Evolutionary conservation across 2,113 vertebrate genomes (phyloP), one percentile per base, ranked within the genome.

Genomic region (Sardina pilchardus): DNA sequence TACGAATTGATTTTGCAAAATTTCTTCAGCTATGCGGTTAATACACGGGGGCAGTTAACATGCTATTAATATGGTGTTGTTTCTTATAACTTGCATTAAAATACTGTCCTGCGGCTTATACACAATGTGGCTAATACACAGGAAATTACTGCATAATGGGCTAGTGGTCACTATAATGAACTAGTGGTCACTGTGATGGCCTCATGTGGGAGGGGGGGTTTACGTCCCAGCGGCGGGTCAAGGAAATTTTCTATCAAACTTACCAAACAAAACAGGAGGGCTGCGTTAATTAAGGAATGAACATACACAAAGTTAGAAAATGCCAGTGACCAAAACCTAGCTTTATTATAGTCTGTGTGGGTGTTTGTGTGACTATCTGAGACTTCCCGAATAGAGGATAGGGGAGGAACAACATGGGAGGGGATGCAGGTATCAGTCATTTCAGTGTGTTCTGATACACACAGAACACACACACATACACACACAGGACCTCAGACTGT

Each of bases 221-320:
- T 14, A 36, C 10, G 36, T 39, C 71, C 30, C 2, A 39, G 71
- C 2, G 10, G 30, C 4, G 36, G 71, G 71, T 78, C 30, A 78
- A 78, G 34, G 14, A 17, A 78, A 78, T 7, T 34, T 10, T 78
- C 71, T 78, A 34, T 14, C 71, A 30, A 92, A 95, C 94, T 96
- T 96, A 95, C 94, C 95, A 95, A 95, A 96, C 94, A 92, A 96
- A 95, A 96, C 95, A 95, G 94, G 94, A 95, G 88, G 94, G 94
- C 94, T 95, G 95, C 94, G 91, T 94, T 95, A 95, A 95, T 91
- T 92, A 94, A 93, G 95, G 93, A 92, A 90, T 93, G 93, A 94
- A 95, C 92, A 94, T 88, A 94, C 88, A 87, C 45, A 84, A 50
- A 93, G 89, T 95, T 94, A 95, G 94, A 93, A 87, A 92, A 83